phyloP scores from a whole-genome alignment of 2,888 invertebrate genomes.

The Polydrusus cervinus region DNA sequence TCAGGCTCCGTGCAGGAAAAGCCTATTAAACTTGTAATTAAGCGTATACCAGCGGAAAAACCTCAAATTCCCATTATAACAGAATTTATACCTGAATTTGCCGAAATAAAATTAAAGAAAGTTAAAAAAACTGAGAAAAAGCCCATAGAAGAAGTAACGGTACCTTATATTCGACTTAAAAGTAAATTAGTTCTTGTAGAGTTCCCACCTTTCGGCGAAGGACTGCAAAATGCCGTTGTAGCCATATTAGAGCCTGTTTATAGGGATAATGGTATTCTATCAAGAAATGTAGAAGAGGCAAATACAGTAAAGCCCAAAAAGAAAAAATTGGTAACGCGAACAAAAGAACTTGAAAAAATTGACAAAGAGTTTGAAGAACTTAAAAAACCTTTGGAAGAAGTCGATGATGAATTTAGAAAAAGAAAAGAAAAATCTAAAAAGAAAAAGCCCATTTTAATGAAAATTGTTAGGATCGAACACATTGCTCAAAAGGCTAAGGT shows the following conservation, averaged over 20 bases:
- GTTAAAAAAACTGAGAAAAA: conserved; percentile 61
- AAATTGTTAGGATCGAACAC: conserved; percentile 60
- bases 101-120: conserved; percentile 77
- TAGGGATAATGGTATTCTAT: conserved; percentile 70
- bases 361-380: conserved; percentile 64
- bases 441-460: conserved; percentile 63
- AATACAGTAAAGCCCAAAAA: conserved; percentile 64
- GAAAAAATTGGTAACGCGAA: conserved; percentile 66
- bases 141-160: conserved; percentile 63
- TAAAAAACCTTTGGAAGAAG: conserved; percentile 59
- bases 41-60: conserved; percentile 64
- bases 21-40: conserved; percentile 54
- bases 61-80: conserved; percentile 76
- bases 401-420: conserved; percentile 62
- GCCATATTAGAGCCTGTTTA: conserved; percentile 65
- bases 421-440: conserved; percentile 67
- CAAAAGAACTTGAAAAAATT: conserved; percentile 63
- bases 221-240: conserved; percentile 63
- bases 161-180: conserved; percentile 81
- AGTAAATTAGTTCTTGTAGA: conserved; percentile 78
- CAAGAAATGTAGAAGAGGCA: conserved; percentile 73
- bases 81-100: conserved; percentile 76
- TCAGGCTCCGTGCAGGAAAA: conserved; percentile 31
- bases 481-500: conserved; percentile 77
- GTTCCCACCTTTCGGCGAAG: conserved; percentile 67